Base-by-base conservation (phyloP, 2,888 invertebrate genomes). In the Agapostemon virescens region DNA sequence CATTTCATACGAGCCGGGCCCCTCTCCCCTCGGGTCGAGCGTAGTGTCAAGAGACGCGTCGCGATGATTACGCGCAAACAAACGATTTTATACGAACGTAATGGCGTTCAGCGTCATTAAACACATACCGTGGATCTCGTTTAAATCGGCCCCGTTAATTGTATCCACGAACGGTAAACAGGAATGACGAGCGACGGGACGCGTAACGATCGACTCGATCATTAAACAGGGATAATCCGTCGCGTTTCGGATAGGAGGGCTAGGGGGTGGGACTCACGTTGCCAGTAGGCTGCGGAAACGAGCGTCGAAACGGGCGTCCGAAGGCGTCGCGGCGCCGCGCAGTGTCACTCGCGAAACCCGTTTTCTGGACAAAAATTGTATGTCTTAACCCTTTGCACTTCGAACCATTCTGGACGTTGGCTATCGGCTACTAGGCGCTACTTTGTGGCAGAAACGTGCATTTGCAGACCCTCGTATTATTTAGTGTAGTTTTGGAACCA, bases 101-200 rank as follows among this genome's bases (percentile, higher is more conserved):
- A 85, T 84, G 77, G 77, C 83, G 77, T 81, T 84, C 73, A 77
- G 77, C 79, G 73, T 84, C 81, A 81, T 84, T 85, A 85, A 85
- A 78, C 74, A 71, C 77, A 45, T 73, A 73, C 63, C 81, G 81
- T 38, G 79, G 77, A 84, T 83, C 84, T 77, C 81, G 85, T 79
- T 85, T 85, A 84, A 85, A 77, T 81, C 84, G 63, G 75, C 33
- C 73, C 67, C 77, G 81, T 84, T 85, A 85, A 85, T 85, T 85
- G 81, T 84, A 61, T 84, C 79, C 69, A 42, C 55, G 71, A 77
- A 83, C 69, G 77, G 77, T 76, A 84, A 85, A 85, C 79, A 79
- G 66, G 71, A 78, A 69, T 74, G 86, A 83, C 85, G 77, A 79
- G 69, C 79, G 67, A 55, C 66, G 70, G 55, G 72, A 68, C 68